These are phyloP conservation scores for Apeltes quadracus DNA, from an alignment of 2,113 vertebrate species.

Conservation along the genomic window DNA sequence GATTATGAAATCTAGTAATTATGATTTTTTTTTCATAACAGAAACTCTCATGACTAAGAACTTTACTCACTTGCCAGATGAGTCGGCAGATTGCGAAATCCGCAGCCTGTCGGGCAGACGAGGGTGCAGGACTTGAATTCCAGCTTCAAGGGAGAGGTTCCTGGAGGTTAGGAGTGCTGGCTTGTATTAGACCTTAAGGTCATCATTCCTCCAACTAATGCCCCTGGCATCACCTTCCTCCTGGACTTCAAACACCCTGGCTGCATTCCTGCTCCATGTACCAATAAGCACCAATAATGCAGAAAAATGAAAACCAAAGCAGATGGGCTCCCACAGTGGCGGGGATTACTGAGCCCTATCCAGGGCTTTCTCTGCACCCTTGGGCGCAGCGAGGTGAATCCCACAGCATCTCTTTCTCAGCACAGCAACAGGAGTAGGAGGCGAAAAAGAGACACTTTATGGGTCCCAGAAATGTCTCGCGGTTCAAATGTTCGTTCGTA, in stretches of 20 bases:
- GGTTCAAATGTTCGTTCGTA: conserved; percentile 41
- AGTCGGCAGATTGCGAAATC: conserved; percentile 40
- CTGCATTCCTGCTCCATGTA: conserved; percentile 86
- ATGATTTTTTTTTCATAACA: not conserved
- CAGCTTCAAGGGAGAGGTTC: conserved; percentile 70
- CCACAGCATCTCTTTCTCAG: conserved; percentile 70
- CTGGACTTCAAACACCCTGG: conserved; percentile 84
- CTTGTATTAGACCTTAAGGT: conserved; percentile 84
- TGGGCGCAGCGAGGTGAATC: conserved; percentile 76
- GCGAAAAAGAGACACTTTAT: conserved; percentile 43
- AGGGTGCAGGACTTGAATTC: conserved; percentile 54
- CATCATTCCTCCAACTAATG: conserved; percentile 78
- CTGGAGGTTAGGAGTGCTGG: conserved; percentile 74
- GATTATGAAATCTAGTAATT: not conserved
- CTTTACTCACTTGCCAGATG: conserved; percentile 27
- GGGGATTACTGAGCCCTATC: conserved; percentile 81
- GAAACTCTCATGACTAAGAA: conserved; percentile 9
- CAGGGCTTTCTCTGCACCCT: conserved; percentile 81
- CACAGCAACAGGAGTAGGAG: conserved; percentile 62
- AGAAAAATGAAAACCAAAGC: conserved; percentile 87
- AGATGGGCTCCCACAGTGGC: conserved; percentile 85
- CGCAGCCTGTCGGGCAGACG: conserved; percentile 23
- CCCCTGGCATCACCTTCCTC: conserved; percentile 82
- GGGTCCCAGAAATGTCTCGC: conserved; percentile 42
- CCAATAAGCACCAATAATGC: conserved; percentile 89